Base-by-base conservation (phyloP, 2,113 vertebrate genomes). In the Podarcis muralis region DNA sequence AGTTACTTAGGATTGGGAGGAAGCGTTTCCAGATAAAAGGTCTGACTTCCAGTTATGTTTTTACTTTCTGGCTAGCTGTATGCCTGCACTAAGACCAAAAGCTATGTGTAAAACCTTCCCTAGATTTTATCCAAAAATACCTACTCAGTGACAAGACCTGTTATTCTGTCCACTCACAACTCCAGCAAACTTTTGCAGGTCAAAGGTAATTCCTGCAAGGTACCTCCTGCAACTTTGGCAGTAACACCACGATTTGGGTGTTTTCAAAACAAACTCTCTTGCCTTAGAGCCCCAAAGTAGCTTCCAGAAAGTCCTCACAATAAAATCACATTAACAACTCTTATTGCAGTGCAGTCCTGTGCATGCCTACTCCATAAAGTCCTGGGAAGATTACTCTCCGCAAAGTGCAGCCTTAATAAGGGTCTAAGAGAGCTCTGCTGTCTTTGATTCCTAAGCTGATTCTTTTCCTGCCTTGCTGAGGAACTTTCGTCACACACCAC, bases 201-300 rank as follows among this genome's bases (percentile, higher is more conserved):
- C 85, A 18, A 20, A 23, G 15, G 87, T 23, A 1, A 62, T 85
- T 83, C 16, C 37, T 86, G 72, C 35, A 3, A 3, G 18, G 72
- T 59, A 0, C 3, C 78, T 27, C 32, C 30, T 72, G 86, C 80
- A 18, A 59, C 6, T 59, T 72, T 16, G 53, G 57, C 1, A 37
- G 23, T 87, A 74, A 0, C 22, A 0, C 30, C 18, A 84, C 13
- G 3, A 1, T 20, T 22, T 12, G 6, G 4, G 5, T 0, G 20
- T 78, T 74, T 69, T 84, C 32, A 35, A 35, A 27, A 72, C 57
- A 30, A n/a, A 23, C 4, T 16, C 59, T 57, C n/a, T 15, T 1
- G 20, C 48, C 74, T 13, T 74, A 13, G 18, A 18, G 43, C 7
- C 30, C 40, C 30, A 35, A 57, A 43, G 30, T 43, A 32, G 30